Evolutionary conservation across 2,888 invertebrate genomes (phyloP), one percentile per base, ranked within the genome.

Genomic region (Subacronicta megacephala): DNA sequence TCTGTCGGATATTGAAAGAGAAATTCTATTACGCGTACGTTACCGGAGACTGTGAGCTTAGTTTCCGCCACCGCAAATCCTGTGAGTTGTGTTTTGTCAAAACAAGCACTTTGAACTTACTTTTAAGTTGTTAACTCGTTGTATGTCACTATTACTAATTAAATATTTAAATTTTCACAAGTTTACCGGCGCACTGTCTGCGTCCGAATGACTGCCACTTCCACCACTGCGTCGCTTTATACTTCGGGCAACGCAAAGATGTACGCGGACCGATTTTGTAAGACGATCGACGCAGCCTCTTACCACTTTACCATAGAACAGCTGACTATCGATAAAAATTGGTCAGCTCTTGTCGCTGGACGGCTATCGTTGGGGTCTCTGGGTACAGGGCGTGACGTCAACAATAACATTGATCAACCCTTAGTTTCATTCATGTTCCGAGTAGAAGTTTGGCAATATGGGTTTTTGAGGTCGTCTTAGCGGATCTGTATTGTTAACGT

Each of bases 231-330:
- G 75, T 81, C 84, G 87, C 89, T 93, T 94, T 94, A 94, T 94
- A 94, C 90, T 88, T 93, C 89, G 87, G 90, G 88, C 90, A 85
- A 84, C 81, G 82, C 83, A 92, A 93, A 93, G 93, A 90, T 87
- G 92, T 87, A 89, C 81, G 88, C 88, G 70, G 82, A 71, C 78
- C 75, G 93, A 91, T 94, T 94, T 94, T 93, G 94, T 92, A 94
- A 93, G 94, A 92, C 89, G 83, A 78, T 83, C 81, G 81, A 81
- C 83, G 77, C 83, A 81, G 83, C 77, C 92, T 82, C 81, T 76
- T 94, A 94, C 93, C 88, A 92, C 81, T 67, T 63, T 57, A 85
- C 76, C 46, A 58, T 53, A 63, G 29, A 64, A 67, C 62, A 43
- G 40, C 36, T 53, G 53, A 56, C 57, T 52, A 58, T 38, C 64